Conservation (phyloP, 2,888 invertebrate genomes). For the Drosophila austrosaltans region DNA sequence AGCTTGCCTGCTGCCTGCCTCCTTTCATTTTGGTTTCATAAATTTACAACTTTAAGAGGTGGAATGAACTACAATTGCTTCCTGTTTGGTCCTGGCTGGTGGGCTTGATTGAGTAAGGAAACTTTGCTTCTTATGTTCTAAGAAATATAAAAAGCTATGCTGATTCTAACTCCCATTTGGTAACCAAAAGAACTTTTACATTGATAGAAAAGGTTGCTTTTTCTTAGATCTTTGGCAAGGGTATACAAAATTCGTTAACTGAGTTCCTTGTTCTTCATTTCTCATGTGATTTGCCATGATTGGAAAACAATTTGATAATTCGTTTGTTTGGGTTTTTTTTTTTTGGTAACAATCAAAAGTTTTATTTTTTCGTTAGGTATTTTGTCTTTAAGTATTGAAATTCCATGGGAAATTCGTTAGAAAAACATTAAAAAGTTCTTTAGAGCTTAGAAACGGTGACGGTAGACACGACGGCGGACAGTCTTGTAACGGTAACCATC, state of each 20-base stretch:
- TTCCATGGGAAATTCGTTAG: slow-evolving; percentile 61
- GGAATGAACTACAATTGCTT: slow-evolving; percentile 4
- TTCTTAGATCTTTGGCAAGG: background rate
- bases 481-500: slow-evolving; percentile 80
- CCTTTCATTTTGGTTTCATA: slow-evolving; percentile 61
- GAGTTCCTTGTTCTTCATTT: slow-evolving; percentile 15
- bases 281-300: slow-evolving; percentile 63
- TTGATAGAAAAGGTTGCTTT: too few relatives aligned
- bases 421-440: slow-evolving; percentile 32
- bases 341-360: slow-evolving; percentile 43
- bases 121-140: background rate
- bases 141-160: background rate
- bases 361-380: slow-evolving; percentile 39
- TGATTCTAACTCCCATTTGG: background rate
- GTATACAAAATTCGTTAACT: background rate
- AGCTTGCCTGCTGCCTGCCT: background rate
- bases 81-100: background rate
- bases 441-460: slow-evolving; percentile 65
- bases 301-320: slow-evolving; percentile 70
- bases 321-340: slow-evolving; percentile 26
- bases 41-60: slow-evolving; percentile 60
- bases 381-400: slow-evolving; percentile 34
- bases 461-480: slow-evolving; percentile 78
- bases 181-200: background rate
- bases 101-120: background rate